phyloP scores from a whole-genome alignment of 2,888 invertebrate species.

The Ethmia dodecea region DNA sequence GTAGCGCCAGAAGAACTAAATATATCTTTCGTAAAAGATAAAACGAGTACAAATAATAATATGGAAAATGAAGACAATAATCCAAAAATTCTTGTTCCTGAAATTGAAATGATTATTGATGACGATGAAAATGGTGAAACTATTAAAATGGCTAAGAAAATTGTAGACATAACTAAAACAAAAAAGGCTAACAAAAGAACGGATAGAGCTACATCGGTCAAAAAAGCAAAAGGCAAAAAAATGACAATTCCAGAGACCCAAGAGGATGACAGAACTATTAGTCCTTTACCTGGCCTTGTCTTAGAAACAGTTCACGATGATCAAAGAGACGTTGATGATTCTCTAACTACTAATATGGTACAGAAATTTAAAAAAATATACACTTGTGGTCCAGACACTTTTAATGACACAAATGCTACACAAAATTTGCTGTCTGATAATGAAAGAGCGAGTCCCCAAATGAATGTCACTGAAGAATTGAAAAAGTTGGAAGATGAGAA shows the following conservation, averaged over 20 bases:
- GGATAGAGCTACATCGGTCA: conserved; percentile 14
- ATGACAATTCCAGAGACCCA: conserved; percentile 14
- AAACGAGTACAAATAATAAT: conserved; percentile 10
- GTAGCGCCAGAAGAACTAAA: conserved; percentile 32
- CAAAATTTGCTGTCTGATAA: conserved; percentile 41
- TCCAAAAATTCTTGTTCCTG: conserved; percentile 25
- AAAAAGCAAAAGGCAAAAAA: conserved; percentile 12
- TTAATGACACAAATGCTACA: conserved; percentile 37
- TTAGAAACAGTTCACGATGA: conserved; percentile 35
- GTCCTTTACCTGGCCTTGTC: conserved; percentile 52
- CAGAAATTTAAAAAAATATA: conserved; percentile 43
- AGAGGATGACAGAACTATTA: conserved; percentile 34
- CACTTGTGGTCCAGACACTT: conserved; percentile 26
- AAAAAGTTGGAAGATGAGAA: too few species aligned
- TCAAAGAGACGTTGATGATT: conserved; percentile 31
- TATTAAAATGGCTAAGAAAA: background rate
- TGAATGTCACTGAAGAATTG: conserved; percentile 27
- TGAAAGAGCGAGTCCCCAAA: conserved; percentile 28
- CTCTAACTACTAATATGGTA: conserved; percentile 32
- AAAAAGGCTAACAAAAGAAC: conserved; percentile 21
- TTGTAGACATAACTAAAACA: too few species aligned
- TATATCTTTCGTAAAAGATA: conserved; percentile 36
- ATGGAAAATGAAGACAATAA: conserved; percentile 19
- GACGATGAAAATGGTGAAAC: conserved; percentile 10
- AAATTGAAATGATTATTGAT: conserved; percentile 40